These are phyloP conservation scores for Silvanus unidentatus DNA, from an alignment of 2,888 invertebrate genomes.

Conservation along the genomic window DNA sequence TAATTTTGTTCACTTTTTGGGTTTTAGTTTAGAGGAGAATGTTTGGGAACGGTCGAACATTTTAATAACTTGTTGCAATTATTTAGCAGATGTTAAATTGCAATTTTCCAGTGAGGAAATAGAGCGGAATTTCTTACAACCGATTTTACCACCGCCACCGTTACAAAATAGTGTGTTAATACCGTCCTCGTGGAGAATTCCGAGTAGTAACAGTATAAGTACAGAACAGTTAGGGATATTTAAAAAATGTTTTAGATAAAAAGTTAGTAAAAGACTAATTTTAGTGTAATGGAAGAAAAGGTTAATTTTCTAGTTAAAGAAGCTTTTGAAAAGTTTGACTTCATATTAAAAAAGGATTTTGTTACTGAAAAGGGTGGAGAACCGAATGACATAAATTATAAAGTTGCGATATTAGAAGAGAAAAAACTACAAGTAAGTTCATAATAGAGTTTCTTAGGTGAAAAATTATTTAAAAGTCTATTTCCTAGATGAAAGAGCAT, in stretches of 20 bases:
- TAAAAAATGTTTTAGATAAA: constrained; percentile 25
- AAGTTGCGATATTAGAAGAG: constrained; percentile 46
- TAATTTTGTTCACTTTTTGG: neutral
- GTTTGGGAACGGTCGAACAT: constrained; percentile 45
- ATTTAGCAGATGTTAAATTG: constrained; percentile 47
- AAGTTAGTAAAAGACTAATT: constrained; percentile 20
- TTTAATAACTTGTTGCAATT: constrained; percentile 53
- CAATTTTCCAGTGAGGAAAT: constrained; percentile 27
- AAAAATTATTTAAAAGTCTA: constrained; percentile 1
- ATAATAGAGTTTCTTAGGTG: constrained; percentile 1
- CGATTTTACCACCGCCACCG: constrained; percentile 40
- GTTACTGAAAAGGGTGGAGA: constrained; percentile 47
- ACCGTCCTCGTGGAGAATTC: constrained; percentile 40
- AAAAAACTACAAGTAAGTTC: constrained; percentile 40
- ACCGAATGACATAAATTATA: constrained; percentile 50
- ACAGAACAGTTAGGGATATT: constrained; percentile 11
- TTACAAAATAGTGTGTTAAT: constrained; percentile 43
- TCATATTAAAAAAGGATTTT: constrained; percentile 28
- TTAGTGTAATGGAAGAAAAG: neutral
- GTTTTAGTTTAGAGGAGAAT: constrained; percentile 17
- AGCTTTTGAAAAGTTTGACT: constrained; percentile 16
- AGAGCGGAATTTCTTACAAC: constrained; percentile 26
- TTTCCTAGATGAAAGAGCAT: constrained; percentile 48
- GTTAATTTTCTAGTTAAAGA: neutral
- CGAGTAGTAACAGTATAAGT: constrained; percentile 13